Evolutionary conservation across 2,113 vertebrate species (phyloP), one percentile per base, ranked within the genome.

Genomic region (Gasterosteus nipponicus): DNA sequence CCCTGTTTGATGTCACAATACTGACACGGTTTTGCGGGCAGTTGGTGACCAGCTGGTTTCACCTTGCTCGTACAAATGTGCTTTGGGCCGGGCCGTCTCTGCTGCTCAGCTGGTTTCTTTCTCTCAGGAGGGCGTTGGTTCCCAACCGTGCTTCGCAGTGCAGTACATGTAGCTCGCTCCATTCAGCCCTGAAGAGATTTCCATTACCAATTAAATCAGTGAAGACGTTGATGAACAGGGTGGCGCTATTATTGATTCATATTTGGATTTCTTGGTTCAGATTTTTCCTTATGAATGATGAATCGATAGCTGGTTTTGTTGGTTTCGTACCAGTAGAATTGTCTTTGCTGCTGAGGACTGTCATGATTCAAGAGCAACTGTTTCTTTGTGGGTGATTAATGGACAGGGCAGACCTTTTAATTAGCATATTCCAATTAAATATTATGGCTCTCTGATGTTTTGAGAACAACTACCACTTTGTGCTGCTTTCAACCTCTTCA

Each of bases 81-180:
- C 81, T 62, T 67, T 81, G 80, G 88, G 62, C 46, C 4, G 63
- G 78, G 75, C 67, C 5, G 69, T 39, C 22, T 0, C 19, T 3
- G 29, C 81, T 51, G 72, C 76, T 89, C 69, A 75, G 78, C 86
- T 76, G 73, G 77, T 87, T 88, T 75, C 81, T 65, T 31, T 53
- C 73, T 75, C 39, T 73, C 0, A 26, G 62, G 49, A 75, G 85
- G 91, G 89, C 63, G 86, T 89, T 82, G 88, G 71, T 78, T 64
- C 63, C 73, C 31, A 75, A 73, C 78, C 5, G 38, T 62, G 19
- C 53, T 22, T 65, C 8, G 22, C 29, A 2, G 14, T 56, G 29
- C 31, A 65, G 63, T 64, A 41, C 7, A 19, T 12, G 19, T 12
- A 4, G 22, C 53, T 57, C 54, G 3, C 7, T 12, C 41, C 12